phyloP scores from a whole-genome alignment of 2,113 vertebrate genomes.

The Corythornis madagascariensis region DNA sequence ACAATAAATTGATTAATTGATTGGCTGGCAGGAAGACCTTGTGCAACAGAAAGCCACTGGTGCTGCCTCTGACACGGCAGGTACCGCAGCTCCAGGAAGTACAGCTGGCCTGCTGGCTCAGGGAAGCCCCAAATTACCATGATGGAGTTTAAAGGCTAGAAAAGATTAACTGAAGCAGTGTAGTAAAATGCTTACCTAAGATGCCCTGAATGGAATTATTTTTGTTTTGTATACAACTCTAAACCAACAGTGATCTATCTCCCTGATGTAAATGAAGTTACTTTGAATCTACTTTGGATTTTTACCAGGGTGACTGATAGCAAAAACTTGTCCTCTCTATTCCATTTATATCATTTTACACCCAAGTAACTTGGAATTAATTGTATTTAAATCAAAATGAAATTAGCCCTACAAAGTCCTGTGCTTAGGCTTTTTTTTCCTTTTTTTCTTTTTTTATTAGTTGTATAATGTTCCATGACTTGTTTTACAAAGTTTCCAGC shows the following conservation, averaged over 20 bases:
- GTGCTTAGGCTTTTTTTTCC: background rate
- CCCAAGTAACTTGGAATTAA: background rate
- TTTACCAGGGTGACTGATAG: background rate
- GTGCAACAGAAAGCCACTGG: background rate
- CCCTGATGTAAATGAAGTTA: background rate
- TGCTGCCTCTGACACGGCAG: background rate
- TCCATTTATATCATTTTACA: background rate
- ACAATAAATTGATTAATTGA: constrained; percentile 53
- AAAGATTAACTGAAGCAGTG: constrained; percentile 11
- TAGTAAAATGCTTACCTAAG: background rate
- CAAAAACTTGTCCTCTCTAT: background rate
- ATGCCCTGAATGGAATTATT: background rate
- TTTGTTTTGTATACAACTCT: background rate
- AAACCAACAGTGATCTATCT: background rate
- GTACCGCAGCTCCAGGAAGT: background rate
- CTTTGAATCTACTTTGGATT: background rate
- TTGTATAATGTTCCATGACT: background rate
- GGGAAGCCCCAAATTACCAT: background rate
- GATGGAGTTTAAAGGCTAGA: background rate
- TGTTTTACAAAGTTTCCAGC: constrained; percentile 42
- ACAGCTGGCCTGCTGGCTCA: background rate
- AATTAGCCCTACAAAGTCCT: background rate
- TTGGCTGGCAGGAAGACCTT: constrained; percentile 26
- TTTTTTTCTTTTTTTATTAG: background rate
- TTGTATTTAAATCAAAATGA: background rate